Percentiles rank a stretch among this genome's conserved stretches.
Conservation (phyloP, 2,888 invertebrate genomes). For the Eupeodes luniger region DNA sequence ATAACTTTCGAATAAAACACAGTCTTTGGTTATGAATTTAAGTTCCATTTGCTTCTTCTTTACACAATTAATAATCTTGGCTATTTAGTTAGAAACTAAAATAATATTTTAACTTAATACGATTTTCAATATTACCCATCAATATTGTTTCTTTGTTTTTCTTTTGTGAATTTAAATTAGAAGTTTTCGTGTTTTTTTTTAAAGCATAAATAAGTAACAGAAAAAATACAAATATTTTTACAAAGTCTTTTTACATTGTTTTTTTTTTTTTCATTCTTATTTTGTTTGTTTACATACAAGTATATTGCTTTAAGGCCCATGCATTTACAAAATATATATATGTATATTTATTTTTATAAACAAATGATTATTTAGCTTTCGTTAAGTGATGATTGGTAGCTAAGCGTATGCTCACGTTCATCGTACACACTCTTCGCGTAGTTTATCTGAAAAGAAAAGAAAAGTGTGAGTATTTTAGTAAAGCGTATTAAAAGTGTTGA, state of each 20-base stretch:
- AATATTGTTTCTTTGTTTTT: not conserved
- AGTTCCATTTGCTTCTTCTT: constrained; percentile 9
- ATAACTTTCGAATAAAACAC: constrained; percentile 49
- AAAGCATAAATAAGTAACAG: constrained; percentile 25
- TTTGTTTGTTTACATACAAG: not conserved
- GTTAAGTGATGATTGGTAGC: constrained; percentile 69
- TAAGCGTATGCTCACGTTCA: constrained; percentile 89
- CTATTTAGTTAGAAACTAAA: not conserved
- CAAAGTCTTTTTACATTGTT: constrained; percentile 55
- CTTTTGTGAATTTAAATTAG: constrained; percentile 16
- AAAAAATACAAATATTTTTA: constrained; percentile 60
- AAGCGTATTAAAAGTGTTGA: too few relatives aligned
- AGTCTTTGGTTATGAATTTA: constrained; percentile 70
- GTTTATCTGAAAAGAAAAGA: constrained; percentile 91
- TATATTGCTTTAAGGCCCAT: constrained; percentile 69
- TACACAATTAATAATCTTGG: constrained; percentile 10
- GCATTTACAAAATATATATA: constrained; percentile 72
- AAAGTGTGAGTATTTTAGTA: too few relatives aligned
- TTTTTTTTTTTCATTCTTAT: constrained; percentile 14
- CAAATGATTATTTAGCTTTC: constrained; percentile 54
- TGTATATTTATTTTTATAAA: constrained; percentile 14
- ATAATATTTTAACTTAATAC: constrained; percentile 4
- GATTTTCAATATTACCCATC: not conserved
- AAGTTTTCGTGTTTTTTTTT: not conserved
- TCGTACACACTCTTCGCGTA: constrained; percentile 94